Evolutionary conservation across 2,888 invertebrate genomes (phyloP).

Genomic region (Rapana venosa): DNA sequence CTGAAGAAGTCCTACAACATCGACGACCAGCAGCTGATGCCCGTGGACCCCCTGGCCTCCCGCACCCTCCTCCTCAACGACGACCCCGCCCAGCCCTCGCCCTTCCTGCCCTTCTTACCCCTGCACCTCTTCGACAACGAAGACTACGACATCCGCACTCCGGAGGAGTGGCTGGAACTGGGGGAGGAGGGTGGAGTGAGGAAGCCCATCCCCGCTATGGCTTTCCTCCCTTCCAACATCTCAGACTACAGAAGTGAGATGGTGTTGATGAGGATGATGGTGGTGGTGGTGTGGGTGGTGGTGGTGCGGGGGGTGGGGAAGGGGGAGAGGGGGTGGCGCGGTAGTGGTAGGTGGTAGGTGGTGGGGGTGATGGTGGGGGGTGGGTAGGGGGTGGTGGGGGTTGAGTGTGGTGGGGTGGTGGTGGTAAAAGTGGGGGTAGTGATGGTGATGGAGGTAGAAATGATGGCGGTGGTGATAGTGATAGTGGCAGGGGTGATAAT

Average conservation of each 20-base stretch:
- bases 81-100: conserved; percentile 72
- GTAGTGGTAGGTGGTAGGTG: too few relatives aligned
- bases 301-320: background rate
- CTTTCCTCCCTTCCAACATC: conserved; percentile 83
- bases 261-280: background rate
- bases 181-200: conserved; percentile 84
- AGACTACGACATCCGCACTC: conserved; percentile 83
- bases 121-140: conserved; percentile 85
- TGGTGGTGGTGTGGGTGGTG: background rate
- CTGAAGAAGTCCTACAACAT: conserved; percentile 65
- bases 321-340: too few relatives aligned
- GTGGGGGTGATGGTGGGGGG: background rate
- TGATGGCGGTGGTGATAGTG: background rate
- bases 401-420: too few relatives aligned
- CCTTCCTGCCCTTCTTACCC: conserved; percentile 81
- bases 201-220: conserved; percentile 87
- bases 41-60: conserved; percentile 67
- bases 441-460: too few relatives aligned
- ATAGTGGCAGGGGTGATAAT: too few relatives aligned
- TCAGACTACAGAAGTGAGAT: conserved; percentile 63
- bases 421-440: too few relatives aligned
- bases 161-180: conserved; percentile 86
- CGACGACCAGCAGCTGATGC: conserved; percentile 74
- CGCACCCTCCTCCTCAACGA: conserved; percentile 65
- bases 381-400: too few relatives aligned